Base-by-base conservation (phyloP, 2,888 invertebrate species). In the Ornithoptera priamus region DNA sequence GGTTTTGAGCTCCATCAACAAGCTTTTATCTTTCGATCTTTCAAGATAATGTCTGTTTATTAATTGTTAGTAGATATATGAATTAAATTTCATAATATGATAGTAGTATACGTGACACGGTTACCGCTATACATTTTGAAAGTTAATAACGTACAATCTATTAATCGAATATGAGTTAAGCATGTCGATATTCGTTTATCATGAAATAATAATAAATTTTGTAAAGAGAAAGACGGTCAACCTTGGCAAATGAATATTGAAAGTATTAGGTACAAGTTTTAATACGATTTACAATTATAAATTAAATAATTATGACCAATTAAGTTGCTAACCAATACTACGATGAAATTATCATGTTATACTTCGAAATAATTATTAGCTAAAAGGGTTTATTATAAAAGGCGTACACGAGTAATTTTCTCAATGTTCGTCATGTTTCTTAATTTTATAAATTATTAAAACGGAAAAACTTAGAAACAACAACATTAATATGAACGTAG, bases 61-160 rank as follows among this genome's bases (percentile, higher is more conserved):
- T 60, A 60, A 60, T 24, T 60, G 30, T 60, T 6, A 20, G 8
- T 46, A 7, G 36, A 36, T 60, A 60, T 36, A 36, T 36, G 22
- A 60, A 36, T 60, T 60, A 46, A 46, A 36, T 36, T 60, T 36
- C 57, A 24, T 36, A 30, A 18, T 60, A 60, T 60, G 17, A 60
- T 58, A 58, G 12, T 22, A 24, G 12, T 22, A 22, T 58, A 20
- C 22, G 20, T 22, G 57, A 53, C 53, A 53, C 53, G 7, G 8
- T 22, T 22, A 60, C 60, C 18, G 17, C 8, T 17, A 20, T 64
- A 12, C n/a, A 64, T 60, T 64, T 64, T 64, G 30, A 64, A 64
- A 64, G 36, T 64, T 36, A 64, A 58, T 58, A 58, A 53, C n/a
- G n/a, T 62, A 53, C 53, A 53, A 53, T n/a, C 53, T 53, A 53